phyloP scores from a whole-genome alignment of 2,888 invertebrate genomes.

The Clanis bilineata region DNA sequence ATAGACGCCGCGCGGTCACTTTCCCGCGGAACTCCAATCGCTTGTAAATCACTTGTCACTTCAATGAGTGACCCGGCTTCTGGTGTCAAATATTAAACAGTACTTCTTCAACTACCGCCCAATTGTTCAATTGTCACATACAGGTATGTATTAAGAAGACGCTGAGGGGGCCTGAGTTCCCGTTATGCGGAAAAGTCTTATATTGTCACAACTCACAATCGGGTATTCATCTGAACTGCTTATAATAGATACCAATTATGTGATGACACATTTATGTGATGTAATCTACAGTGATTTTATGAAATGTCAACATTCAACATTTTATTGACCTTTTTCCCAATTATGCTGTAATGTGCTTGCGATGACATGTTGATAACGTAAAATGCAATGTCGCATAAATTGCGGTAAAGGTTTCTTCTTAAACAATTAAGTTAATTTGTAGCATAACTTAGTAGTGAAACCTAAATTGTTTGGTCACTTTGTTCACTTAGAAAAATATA shows the following conservation, averaged over 20 bases:
- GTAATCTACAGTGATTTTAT: background rate
- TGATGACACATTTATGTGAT: background rate
- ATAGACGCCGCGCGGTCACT: too few species aligned
- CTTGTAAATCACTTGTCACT: conserved; percentile 4
- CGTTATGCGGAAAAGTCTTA: background rate
- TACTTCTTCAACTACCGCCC: conserved; percentile 46
- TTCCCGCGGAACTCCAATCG: background rate
- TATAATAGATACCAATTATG: background rate
- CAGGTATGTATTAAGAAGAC: conserved; percentile 8
- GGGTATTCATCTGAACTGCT: background rate
- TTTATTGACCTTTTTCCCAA: background rate
- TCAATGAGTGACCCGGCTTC: conserved; percentile 33
- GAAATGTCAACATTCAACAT: conserved; percentile 1
- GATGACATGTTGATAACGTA: background rate
- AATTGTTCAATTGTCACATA: conserved; percentile 64
- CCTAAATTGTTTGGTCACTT: too few species aligned
- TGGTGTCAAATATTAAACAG: conserved; percentile 54
- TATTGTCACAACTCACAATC: background rate
- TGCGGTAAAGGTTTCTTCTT: background rate
- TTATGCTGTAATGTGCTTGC: background rate
- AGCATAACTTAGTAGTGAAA: too few species aligned
- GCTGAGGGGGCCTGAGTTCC: background rate
- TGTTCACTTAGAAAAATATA: too few species aligned
- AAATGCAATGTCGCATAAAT: background rate
- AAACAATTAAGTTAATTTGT: too few species aligned